Conservation (phyloP, 2,888 invertebrate species). For the Drosophila meridionalis region DNA sequence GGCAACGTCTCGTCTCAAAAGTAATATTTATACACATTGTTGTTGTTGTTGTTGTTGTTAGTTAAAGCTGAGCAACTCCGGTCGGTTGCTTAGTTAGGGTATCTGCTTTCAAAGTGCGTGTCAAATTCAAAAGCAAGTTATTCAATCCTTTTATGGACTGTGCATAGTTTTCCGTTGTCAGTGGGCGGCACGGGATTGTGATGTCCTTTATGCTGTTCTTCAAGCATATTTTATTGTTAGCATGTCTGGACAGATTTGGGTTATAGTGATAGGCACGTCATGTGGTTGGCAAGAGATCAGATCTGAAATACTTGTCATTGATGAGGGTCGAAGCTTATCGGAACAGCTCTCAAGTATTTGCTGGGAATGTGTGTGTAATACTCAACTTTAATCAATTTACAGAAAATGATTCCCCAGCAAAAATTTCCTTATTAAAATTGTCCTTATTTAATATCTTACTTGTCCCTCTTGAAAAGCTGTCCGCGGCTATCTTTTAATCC, state of each 20-base stretch:
- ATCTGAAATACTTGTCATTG: constrained; percentile 45
- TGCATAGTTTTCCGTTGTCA: constrained; percentile 55
- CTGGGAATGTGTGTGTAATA: constrained; percentile 18
- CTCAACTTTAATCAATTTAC: constrained; percentile 28
- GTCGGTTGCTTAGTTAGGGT: constrained; percentile 34
- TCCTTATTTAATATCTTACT: neutral
- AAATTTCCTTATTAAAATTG: neutral
- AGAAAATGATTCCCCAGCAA: neutral
- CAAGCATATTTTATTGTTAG: constrained; percentile 52
- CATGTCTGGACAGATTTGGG: constrained; percentile 55
- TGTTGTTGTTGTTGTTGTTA: constrained; percentile 37
- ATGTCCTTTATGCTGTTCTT: constrained; percentile 46
- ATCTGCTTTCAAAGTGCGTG: constrained; percentile 72
- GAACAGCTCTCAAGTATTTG: constrained; percentile 27
- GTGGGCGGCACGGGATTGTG: constrained; percentile 28
- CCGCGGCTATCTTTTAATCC: neutral
- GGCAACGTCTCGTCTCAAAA: constrained; percentile 58
- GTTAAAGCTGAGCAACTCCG: constrained; percentile 55
- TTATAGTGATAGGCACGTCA: constrained; percentile 38
- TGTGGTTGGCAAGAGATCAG: constrained; percentile 20
- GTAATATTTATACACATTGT: constrained; percentile 3
- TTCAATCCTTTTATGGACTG: constrained; percentile 68
- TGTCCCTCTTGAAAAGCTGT: neutral
- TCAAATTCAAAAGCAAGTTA: constrained; percentile 75
- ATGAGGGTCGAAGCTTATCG: constrained; percentile 50